Evolutionary conservation across 2,797 vertebrate genomes (phyloP), one percentile per base, ranked within the genome.

Genomic region (Pseudomugil tenellus): DNA sequence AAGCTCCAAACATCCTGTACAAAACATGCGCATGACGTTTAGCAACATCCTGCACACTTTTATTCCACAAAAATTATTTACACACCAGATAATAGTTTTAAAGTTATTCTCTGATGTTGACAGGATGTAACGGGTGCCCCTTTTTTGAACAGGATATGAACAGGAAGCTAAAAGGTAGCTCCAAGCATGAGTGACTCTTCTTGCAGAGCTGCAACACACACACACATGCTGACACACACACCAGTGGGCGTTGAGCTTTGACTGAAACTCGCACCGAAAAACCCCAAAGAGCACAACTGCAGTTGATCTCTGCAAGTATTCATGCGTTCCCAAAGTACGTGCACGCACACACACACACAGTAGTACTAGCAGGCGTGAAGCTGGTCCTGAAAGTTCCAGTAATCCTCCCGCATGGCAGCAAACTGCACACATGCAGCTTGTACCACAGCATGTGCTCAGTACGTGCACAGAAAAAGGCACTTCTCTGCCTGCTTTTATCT

Each of bases 111-210:
- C 4, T 41, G 37, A 34, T 28, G 55, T 57, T 70, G 39, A 79
- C 51, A 81, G 76, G 56, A 78, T 68, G 67, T 64, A 32, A 54
- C 0, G 16, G 67, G 52, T 67, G 57, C 70, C 78, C 66, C 58
- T 63, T 12, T 3, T 67, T 76, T 59, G 32, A 71, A 85, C 64
- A 58, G 76, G 70, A 77, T 61, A 65, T 70, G 57, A 84, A 87
- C 91, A 91, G 91, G 88, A 92, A 91, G 77, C 72, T 58, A 76
- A 81, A 62, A 79, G 72, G 81, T 70, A 86, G 83, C 81, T 85
- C 81, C 77, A 79, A 87, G 80, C 81, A 81, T 70, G 62, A 84
- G 68, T 79, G 76, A 73, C 56, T 68, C 34, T 43, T 64, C 39
- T 60, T 87, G 86, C 86, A 87, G 71, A 66, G 39, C 62, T 80